A percentile compares a stretch with the other conserved stretches of the same genome.
phyloP scores from a whole-genome alignment of 2,797 vertebrate genomes.

The Hoplostethus mediterraneus region DNA sequence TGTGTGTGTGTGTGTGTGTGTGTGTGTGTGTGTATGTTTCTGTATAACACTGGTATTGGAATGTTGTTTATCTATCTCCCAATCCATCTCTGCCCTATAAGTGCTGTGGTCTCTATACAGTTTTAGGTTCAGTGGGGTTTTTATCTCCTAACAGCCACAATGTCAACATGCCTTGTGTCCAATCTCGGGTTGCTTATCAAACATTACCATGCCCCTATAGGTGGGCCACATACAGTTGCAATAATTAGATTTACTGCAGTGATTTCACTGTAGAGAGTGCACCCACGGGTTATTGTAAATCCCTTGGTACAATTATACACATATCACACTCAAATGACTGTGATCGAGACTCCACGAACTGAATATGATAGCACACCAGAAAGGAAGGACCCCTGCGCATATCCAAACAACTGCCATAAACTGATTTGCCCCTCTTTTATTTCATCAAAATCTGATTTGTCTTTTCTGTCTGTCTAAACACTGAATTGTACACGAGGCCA shows the following conservation, averaged over 20 bases:
- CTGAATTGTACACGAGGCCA: too few relatives aligned
- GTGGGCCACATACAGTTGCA: not conserved
- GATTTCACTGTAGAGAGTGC: too few relatives aligned
- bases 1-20: not conserved
- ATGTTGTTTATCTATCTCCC: conserved; percentile 21
- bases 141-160: too few relatives aligned
- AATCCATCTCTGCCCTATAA: conserved; percentile 8
- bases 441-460: too few relatives aligned
- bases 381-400: too few relatives aligned
- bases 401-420: not conserved
- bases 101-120: not conserved
- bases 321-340: not conserved
- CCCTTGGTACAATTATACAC: not conserved
- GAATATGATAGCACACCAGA: not conserved
- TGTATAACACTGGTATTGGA: conserved; percentile 23
- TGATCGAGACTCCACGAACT: not conserved
- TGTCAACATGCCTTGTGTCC: not conserved
- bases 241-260: not conserved
- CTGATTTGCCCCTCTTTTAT: too few relatives aligned
- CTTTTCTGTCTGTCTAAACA: too few relatives aligned
- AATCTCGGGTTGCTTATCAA: conserved; percentile 1
- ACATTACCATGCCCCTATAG: not conserved
- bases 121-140: not conserved
- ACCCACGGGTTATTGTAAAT: not conserved
- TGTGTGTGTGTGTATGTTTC: not conserved